Evolutionary conservation across 2,797 vertebrate genomes (phyloP).

Genomic region (Iguana delicatissima): DNA sequence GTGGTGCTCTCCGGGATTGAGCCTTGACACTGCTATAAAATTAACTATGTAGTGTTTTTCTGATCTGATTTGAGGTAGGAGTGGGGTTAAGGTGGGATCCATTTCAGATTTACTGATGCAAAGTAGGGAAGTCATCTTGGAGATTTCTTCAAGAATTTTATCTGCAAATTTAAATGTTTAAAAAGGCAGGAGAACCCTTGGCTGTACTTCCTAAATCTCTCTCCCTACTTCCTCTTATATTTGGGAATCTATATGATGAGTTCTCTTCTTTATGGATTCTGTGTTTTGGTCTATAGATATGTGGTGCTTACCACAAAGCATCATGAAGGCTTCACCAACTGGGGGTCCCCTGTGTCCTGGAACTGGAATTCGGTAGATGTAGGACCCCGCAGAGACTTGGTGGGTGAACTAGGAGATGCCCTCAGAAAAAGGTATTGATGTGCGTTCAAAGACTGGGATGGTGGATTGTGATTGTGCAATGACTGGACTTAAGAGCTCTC

Average conservation of each 20-base stretch:
- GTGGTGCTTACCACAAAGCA: constrained; percentile 95
- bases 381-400: constrained; percentile 91
- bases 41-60: too few species aligned
- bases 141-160: background rate
- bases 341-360: constrained; percentile 91
- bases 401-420: constrained; percentile 89
- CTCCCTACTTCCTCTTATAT: background rate
- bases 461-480: too few species aligned
- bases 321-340: constrained; percentile 97
- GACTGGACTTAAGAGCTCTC: background rate
- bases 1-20: too few species aligned
- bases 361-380: constrained; percentile 95
- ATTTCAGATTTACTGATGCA: background rate
- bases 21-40: too few species aligned
- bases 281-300: constrained; percentile 81
- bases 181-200: background rate
- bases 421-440: constrained; percentile 85
- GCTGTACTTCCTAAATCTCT: background rate
- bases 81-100: too few species aligned
- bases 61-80: background rate
- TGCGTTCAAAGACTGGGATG: background rate
- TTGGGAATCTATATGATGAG: rapidly evolving
- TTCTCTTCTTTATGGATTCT: background rate
- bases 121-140: background rate
- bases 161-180: background rate